Percentiles rank a stretch among this genome's conserved stretches.
Evolutionary conservation across 2,113 vertebrate species (phyloP).

Genomic region (Chrysemys picta): DNA sequence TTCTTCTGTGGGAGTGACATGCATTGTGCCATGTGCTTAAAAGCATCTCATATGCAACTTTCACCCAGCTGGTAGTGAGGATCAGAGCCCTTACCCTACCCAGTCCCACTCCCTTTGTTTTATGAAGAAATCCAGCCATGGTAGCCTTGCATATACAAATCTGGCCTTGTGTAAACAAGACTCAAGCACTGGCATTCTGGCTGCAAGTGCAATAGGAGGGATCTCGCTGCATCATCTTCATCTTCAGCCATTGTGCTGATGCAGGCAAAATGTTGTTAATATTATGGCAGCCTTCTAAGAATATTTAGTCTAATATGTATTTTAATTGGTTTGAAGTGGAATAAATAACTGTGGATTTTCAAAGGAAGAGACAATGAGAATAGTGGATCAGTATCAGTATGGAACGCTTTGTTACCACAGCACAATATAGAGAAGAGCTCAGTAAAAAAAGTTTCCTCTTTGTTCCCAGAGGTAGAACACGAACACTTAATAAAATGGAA

Average conservation of each 20-base stretch:
- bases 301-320: background rate
- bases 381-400: rapidly evolving
- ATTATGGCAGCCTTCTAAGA: background rate
- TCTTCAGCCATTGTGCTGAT: background rate
- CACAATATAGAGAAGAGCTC: background rate
- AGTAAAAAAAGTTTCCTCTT: background rate
- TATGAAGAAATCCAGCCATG: background rate
- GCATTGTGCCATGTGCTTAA: background rate
- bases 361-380: background rate
- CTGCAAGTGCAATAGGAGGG: background rate
- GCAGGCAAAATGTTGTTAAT: background rate
- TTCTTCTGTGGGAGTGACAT: background rate
- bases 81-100: background rate
- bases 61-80: background rate
- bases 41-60: background rate
- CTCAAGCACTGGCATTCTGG: background rate
- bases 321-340: background rate
- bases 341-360: background rate
- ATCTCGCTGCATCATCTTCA: background rate
- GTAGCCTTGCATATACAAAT: rapidly evolving
- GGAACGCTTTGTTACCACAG: background rate
- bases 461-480: background rate
- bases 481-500: background rate
- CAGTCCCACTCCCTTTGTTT: background rate
- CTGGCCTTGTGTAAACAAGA: background rate